Evolutionary conservation across 1,140 invertebrate species (phyloP), one percentile per base, ranked within the genome.

Genomic region (Phortica variegata): DNA sequence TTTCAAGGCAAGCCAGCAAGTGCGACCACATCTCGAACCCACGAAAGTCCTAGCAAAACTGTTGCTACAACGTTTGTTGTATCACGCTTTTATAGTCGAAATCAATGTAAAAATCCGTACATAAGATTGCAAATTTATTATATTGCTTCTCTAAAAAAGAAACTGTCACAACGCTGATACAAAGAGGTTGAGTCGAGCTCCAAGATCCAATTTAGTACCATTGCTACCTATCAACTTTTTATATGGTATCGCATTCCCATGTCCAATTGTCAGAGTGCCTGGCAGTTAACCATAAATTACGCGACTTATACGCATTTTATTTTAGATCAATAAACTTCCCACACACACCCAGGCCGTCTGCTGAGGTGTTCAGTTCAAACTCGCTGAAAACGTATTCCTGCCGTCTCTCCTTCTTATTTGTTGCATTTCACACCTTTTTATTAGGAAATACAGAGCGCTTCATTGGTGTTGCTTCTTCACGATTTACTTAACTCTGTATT

Each of bases 101-200:
- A n/a, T 33, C 9, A 29, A 44, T 45, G 41, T 39, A 26, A 31
- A 12, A 43, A 39, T 46, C 47, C 43, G 52, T 38, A 43, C 60
- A 68, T 68, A 63, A 68, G 68, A 45, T 60, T 33, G 23, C 33
- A 43, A 69, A 69, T 68, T 68, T 51, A 68, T 68, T 65, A 52
- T 49, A 52, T 55, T 63, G 5, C 46, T 33, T n/a, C 9, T 15
- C 44, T 43, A 17, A 29, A 38, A 39, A 44, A 56, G 49, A 56
- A 61, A 63, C 16, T 26, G 23, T 26, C 23, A 26, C 23, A 26
- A n/a, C n/a, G n/a, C n/a, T n/a, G n/a, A n/a, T n/a, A n/a, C n/a
- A n/a, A n/a, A n/a, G n/a, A 31, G 7, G 29, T 31, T 31, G 29
- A 31, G 7, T 31, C 29, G 29, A 31, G 7, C n/a, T 31, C 29